Percentiles rank a stretch among this genome's conserved stretches.
These are phyloP conservation scores for Peromyscus polionotus DNA, from an alignment of 2,113 vertebrate genomes.

Conservation along the genomic window DNA sequence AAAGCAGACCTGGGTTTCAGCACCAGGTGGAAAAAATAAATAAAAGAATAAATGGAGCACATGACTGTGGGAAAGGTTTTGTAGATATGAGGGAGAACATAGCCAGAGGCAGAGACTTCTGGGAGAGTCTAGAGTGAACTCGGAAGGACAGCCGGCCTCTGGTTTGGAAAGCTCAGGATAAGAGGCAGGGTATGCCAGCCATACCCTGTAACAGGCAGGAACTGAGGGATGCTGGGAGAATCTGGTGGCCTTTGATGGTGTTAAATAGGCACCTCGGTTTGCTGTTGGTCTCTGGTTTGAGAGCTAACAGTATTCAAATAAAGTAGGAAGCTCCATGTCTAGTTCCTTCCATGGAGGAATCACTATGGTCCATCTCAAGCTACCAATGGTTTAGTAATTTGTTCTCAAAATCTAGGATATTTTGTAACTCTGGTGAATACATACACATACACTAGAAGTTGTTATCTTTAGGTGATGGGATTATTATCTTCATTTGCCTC, in stretches of 20 bases:
- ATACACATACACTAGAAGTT: neutral
- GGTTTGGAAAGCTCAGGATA: neutral
- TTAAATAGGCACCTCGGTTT: neutral
- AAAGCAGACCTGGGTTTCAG: neutral
- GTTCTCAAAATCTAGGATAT: constrained; percentile 9
- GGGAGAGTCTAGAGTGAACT: neutral
- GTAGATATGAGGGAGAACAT: neutral
- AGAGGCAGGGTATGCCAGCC: neutral
- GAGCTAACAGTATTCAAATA: neutral
- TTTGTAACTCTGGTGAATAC: neutral
- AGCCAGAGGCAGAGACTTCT: neutral
- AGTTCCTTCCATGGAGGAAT: neutral
- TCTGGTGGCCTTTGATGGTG: neutral
- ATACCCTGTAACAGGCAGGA: too few relatives aligned
- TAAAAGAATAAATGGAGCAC: neutral
- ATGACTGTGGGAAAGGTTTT: neutral
- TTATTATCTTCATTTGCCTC: constrained; percentile 49
- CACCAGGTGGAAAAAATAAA: neutral
- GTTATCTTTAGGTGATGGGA: constrained; percentile 15
- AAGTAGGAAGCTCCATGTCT: neutral
- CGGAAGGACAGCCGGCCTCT: neutral
- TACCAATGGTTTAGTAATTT: neutral
- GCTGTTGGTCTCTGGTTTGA: too few relatives aligned
- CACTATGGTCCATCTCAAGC: neutral
- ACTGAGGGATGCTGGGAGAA: neutral